Evolutionary conservation across 1,140 invertebrate genomes (phyloP).

Genomic region (Platorchestia sp.): DNA sequence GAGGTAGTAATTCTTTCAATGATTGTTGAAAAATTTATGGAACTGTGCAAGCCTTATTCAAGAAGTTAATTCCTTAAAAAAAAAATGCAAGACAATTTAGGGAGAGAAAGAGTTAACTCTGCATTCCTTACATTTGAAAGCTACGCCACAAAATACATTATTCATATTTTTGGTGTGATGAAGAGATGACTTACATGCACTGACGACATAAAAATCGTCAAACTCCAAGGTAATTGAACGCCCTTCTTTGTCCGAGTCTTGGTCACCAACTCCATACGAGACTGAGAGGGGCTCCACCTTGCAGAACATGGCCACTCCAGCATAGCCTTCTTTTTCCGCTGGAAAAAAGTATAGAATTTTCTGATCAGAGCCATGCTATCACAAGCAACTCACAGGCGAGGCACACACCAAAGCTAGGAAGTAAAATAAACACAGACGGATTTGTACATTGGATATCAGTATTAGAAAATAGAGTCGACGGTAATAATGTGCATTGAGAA

Average conservation of each 20-base stretch:
- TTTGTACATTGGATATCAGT: too few relatives aligned
- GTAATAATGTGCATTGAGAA: too few relatives aligned
- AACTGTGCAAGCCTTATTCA: too few relatives aligned
- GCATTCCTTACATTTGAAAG: neutral
- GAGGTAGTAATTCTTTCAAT: too few relatives aligned
- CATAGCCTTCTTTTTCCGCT: conserved; percentile 87
- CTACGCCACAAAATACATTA: neutral
- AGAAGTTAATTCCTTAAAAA: too few relatives aligned
- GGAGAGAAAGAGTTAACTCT: neutral
- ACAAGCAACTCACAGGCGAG: too few relatives aligned
- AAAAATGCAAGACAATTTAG: too few relatives aligned
- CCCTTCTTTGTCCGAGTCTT: conserved; percentile 73
- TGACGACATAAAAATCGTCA: conserved; percentile 90
- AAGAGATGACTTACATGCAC: conserved; percentile 74
- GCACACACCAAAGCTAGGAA: too few relatives aligned
- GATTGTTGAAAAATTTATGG: too few relatives aligned
- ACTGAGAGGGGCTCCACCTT: conserved; percentile 89
- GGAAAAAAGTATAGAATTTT: conserved; percentile 69
- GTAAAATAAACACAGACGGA: too few relatives aligned
- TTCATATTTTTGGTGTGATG: neutral
- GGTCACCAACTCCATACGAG: conserved; percentile 83
- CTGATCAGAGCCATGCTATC: too few relatives aligned
- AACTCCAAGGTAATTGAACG: conserved; percentile 97
- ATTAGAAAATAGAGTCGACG: too few relatives aligned
- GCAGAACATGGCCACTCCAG: conserved; percentile 90